Evolutionary conservation across 2,113 vertebrate species (phyloP), one percentile per base, ranked within the genome.

Genomic region (Colossoma macropomum): DNA sequence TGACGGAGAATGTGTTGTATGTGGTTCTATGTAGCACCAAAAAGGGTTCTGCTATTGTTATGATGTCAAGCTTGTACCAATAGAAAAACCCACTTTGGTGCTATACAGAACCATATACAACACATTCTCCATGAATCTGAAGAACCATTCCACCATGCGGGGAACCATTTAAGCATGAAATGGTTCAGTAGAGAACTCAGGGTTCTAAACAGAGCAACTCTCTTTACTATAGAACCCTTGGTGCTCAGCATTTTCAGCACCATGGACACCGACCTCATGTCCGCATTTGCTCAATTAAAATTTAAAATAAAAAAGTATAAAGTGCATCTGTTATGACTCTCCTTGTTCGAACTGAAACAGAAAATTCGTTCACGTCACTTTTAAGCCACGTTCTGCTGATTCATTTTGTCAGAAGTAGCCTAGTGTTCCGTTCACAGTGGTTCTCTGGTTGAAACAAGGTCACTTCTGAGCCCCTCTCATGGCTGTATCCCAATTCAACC

Each of bases 231-330:
- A n/a, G n/a, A n/a, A n/a, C n/a, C n/a, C n/a, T n/a, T 65, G 62
- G 10, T 68, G 52, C 30, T 34, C 7, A 19, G 11, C 23, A n/a
- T 25, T 27, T 93, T 96, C 95, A 96, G 96, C 93, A 96, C 96
- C 96, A 94, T 91, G 96, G 95, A 96, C 93, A 96, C 93, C 78
- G 80, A 79, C 52, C 52, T 66, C 19, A 10, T 15, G 0, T 66
- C 8, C 65, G 23, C n/a, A 0, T 17, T 28, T n/a, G 13, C n/a
- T n/a, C 54, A 1, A 9, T 15, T 59, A 3, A 2, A 23, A 45
- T 11, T 38, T 7, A 7, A 7, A 7, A 38, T 38, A 65, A 66
- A 56, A 13, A 59, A 68, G 50, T 52, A 15, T 59, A 1, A 38
- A 34, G 59, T 66, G 59, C 48, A 30, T 48, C 30, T 17, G 54